Conservation (phyloP, 2,113 vertebrate genomes). For the Sylvia atricapilla region DNA sequence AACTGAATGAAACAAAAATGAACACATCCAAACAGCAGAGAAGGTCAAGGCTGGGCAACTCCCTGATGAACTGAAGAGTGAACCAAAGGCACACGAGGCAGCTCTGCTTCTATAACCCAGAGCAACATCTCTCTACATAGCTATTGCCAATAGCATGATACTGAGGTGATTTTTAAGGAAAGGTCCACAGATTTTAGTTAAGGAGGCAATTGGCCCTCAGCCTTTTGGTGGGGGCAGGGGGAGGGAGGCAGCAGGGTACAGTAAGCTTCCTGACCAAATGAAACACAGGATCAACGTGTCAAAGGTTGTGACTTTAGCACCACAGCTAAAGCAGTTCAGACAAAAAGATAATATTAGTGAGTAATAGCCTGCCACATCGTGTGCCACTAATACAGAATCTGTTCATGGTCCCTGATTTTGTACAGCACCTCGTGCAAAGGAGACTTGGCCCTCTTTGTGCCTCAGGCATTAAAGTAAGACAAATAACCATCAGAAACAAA, state of each 20-base stretch:
- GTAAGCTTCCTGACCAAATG: not conserved
- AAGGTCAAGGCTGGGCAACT: slow-evolving; percentile 4
- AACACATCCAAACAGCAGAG: not conserved
- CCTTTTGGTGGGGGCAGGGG: not conserved
- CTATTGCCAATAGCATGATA: not conserved
- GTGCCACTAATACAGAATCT: not conserved
- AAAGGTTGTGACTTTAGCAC: not conserved
- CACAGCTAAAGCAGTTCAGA: not conserved
- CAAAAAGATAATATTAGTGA: not conserved
- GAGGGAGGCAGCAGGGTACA: not conserved
- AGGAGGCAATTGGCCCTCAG: not conserved
- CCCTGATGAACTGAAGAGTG: not conserved
- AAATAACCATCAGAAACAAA: slow-evolving; percentile 3
- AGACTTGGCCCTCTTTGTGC: not conserved
- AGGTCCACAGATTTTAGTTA: not conserved
- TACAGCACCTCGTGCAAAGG: not conserved
- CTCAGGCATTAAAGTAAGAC: not conserved
- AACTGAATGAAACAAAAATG: slow-evolving; percentile 11
- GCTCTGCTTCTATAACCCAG: not conserved
- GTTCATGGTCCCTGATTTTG: not conserved
- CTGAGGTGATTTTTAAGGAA: not conserved
- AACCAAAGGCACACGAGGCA: not conserved
- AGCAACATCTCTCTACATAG: not conserved
- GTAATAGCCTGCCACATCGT: not conserved
- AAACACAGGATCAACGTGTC: not conserved